phyloP scores from a whole-genome alignment of 2,888 invertebrate genomes.

The Polylopha cassiicola region DNA sequence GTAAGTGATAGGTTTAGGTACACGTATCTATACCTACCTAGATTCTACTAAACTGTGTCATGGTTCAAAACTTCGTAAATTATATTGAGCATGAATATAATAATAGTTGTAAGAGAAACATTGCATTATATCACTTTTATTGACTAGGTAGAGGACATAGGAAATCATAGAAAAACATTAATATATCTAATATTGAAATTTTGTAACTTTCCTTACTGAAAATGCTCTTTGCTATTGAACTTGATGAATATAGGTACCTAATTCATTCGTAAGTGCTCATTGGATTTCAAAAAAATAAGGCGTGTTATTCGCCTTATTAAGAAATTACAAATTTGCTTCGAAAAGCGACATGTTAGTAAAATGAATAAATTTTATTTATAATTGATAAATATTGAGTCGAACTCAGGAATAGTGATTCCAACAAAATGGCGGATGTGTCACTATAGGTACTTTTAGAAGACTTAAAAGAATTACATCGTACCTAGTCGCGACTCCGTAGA shows the following conservation, averaged over 20 bases:
- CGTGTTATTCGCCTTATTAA: too few species aligned
- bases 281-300: too few species aligned
- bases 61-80: conserved; percentile 42
- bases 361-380: conserved; percentile 5
- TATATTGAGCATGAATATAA: conserved; percentile 30
- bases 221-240: conserved; percentile 1
- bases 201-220: conserved; percentile 2
- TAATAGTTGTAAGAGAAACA: conserved; percentile 37
- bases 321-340: too few species aligned
- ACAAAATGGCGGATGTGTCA: too few species aligned
- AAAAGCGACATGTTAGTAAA: too few species aligned
- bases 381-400: conserved; percentile 15
- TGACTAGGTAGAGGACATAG: conserved; percentile 41
- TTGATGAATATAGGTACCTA: too few species aligned
- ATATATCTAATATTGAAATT: conserved; percentile 7
- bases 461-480: too few species aligned
- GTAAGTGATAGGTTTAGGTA: conserved; percentile 54
- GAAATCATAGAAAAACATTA: conserved; percentile 22
- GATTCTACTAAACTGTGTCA: conserved; percentile 36
- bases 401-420: conserved; percentile 15
- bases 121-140: conserved; percentile 57
- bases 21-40: conserved; percentile 27
- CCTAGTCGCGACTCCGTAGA: too few species aligned
- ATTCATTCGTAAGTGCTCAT: too few species aligned
- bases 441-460: too few species aligned